A percentile compares a stretch with the other conserved stretches of the same genome.
Conservation (phyloP, 2,113 vertebrate genomes). For the Megaleporinus macrocephalus region DNA sequence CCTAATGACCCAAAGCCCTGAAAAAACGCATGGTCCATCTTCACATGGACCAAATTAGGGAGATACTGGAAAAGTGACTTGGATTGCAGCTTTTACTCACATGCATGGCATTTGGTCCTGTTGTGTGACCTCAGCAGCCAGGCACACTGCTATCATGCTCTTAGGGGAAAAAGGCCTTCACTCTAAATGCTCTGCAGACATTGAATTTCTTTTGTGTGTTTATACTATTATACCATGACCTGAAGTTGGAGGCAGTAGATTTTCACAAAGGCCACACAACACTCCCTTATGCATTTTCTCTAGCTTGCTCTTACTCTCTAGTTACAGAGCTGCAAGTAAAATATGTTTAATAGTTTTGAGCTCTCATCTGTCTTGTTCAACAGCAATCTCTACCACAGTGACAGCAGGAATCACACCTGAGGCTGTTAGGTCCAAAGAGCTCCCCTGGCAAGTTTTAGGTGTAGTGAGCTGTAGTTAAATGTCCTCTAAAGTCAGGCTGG, state of each 20-base stretch:
- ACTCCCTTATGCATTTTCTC: too few species aligned
- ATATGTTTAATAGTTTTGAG: too few species aligned
- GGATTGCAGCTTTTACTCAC: background rate
- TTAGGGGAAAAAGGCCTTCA: background rate
- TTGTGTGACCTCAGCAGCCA: background rate
- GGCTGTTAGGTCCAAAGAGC: too few species aligned
- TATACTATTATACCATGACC: background rate
- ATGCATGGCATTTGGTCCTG: background rate
- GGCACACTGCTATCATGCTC: background rate
- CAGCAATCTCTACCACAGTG: too few species aligned
- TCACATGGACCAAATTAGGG: slow-evolving; percentile 5
- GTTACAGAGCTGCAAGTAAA: too few species aligned
- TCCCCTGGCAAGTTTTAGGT: too few species aligned
- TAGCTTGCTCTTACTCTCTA: too few species aligned
- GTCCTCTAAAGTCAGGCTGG: too few species aligned
- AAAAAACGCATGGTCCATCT: slow-evolving; percentile 32
- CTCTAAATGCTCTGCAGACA: background rate
- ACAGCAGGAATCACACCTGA: too few species aligned
- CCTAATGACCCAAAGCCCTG: slow-evolving; percentile 32
- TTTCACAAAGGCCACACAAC: too few species aligned
- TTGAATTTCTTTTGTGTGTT: background rate
- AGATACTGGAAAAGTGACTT: background rate
- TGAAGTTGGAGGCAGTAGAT: background rate
- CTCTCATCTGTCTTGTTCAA: too few species aligned
- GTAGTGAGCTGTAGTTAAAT: too few species aligned